Evolutionary conservation across 2,797 vertebrate genomes (phyloP), one percentile per base, ranked within the genome.

Genomic region (Decapterus maruadsi): DNA sequence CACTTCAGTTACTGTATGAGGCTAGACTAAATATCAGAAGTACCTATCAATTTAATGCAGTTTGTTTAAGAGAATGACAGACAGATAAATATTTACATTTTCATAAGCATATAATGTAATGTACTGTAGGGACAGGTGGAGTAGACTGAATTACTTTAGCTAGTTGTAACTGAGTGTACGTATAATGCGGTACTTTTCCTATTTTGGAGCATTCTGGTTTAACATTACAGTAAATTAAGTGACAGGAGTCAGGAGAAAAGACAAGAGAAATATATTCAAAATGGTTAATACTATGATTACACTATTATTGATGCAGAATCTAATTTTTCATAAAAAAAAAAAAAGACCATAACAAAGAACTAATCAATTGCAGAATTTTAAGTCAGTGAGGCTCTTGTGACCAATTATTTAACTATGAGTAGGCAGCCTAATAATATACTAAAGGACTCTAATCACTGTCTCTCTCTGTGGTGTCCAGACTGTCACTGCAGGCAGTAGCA

Each of bases 401-500:
- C 42, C 60, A 40, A 17, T 73, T 63, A 51, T 58, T 78, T 20
- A 45, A 36, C 29, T 51, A 19, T 51, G 20, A 50, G 11, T 29
- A 54, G 12, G 57, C 46, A 45, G 19, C 59, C 19, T 16, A 50
- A 1, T 55, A 58, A 26, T 46, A 61, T 17, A 55, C 56, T 56
- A 9, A 67, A 20, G 13, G 3, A 43, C 57, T 51, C 40, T 81
- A 42, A 57, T 72, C 43, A 11, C 29, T 42, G n/a, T 26, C 26
- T 84, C 34, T 85, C 58, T 68, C 36, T 77, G 42, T 75, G 61
- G 40, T 77, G 46, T 26, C 50, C 87, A 96, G 95, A 96, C 95
- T 90, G 96, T 96, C 80, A 96, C 96, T 51, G 97, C 95, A n/a
- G 95, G 95, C 88, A 91, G 94, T 81, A 90, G 80, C 80, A 91